Base-by-base conservation (phyloP, 2,888 invertebrate genomes). In the Tribolium freemani region DNA sequence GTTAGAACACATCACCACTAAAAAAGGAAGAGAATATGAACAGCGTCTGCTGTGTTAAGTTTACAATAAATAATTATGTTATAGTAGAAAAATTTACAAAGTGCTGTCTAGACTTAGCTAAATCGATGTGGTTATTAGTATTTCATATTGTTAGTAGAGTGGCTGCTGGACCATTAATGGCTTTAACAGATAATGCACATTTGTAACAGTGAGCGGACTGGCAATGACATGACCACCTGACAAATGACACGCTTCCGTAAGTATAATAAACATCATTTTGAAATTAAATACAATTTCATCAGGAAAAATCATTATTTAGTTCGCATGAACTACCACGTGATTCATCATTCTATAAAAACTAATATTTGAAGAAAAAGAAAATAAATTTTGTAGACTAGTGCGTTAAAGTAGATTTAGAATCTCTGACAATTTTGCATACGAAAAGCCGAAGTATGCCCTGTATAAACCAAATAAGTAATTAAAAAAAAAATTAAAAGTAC, bases 101-200 rank as follows among this genome's bases (percentile, higher is more conserved):
- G 20, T 51, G 13, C 10, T 9, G 54, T 54, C 10, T 30, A 54
- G 46, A 58, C 10, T 58, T 26, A 10, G 3, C 16, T 10, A 30
- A 57, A 58, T 58, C 57, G 13, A 58, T 58, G n/a, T 10, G 45
- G 11, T 21, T 46, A 57, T 58, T 46, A 58, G n/a, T 58, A 58
- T 58, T 58, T 16, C 21, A 10, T 20, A 6, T 20, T 13, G 58
- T 45, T 13, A 46, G 9, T 45, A 11, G 16, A 20, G 20, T 45
- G 58, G 44, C 44, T 20, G 45, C 6, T 10, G n/a, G 13, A 20
- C 44, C 13, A 58, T 45, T 58, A 58, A 58, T 58, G 45, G 44
- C 58, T 44, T 45, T 45, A 58, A 58, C 58, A 58, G 58, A 58
- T 58, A 58, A 58, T 58, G 58, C 21, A 57, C 58, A 21, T 58